Percentiles rank a stretch among this genome's conserved stretches.
Conservation (phyloP, 2,113 vertebrate genomes). For the Scomber scombrus region DNA sequence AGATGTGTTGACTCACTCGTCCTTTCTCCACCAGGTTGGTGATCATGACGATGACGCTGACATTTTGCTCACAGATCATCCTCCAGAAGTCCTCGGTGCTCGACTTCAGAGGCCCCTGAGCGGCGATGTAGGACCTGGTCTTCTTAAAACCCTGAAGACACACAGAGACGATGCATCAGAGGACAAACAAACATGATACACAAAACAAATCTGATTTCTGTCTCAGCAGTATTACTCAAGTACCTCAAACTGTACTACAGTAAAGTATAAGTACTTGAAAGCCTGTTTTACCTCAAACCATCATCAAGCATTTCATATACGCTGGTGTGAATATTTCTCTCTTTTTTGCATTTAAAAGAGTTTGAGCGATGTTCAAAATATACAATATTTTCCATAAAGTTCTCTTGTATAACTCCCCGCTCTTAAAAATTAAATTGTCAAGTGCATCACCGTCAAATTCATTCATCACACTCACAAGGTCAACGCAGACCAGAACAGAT, state of each 20-base stretch:
- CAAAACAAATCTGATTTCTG: too few relatives aligned
- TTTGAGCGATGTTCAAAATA: neutral
- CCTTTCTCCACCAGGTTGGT: constrained; percentile 98
- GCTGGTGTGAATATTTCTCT: neutral
- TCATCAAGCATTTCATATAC: neutral
- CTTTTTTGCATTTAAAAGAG: too few relatives aligned
- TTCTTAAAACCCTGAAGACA: constrained; percentile 92
- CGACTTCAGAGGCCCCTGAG: constrained; percentile 94
- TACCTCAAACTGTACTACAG: too few relatives aligned
- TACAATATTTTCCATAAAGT: neutral
- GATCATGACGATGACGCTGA: constrained; percentile 96
- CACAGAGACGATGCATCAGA: neutral
- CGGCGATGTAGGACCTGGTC: constrained; percentile 94
- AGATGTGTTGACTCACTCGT: too few relatives aligned
- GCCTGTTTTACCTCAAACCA: too few relatives aligned
- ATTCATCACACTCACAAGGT: neutral
- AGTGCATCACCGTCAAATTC: too few relatives aligned
- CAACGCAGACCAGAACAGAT: neutral
- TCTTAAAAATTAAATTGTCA: neutral
- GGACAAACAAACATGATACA: neutral
- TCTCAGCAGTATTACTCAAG: too few relatives aligned
- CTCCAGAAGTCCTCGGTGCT: constrained; percentile 98
- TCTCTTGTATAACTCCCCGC: neutral
- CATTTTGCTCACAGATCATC: constrained; percentile 98
- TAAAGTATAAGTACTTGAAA: too few relatives aligned